Evolutionary conservation across 1,140 invertebrate genomes (phyloP).

Genomic region (Drosophila persimilis): DNA sequence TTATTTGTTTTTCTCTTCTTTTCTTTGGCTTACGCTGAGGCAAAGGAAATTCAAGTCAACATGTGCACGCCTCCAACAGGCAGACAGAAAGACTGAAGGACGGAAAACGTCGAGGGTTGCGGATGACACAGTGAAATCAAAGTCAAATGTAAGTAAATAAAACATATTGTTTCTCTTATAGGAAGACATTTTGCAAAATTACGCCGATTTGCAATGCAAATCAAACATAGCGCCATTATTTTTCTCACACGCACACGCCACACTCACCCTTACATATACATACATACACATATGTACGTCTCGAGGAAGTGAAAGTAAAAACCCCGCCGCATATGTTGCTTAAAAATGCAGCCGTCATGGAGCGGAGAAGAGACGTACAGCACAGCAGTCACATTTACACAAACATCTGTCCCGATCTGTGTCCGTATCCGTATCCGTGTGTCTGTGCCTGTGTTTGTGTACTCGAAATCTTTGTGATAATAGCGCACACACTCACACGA

Average conservation of each 20-base stretch:
- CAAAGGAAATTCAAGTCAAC: neutral
- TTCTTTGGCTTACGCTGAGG: conserved; percentile 3
- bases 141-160: conserved; percentile 81
- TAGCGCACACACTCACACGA: conserved; percentile 58
- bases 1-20: conserved; percentile 17
- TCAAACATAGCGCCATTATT: conserved; percentile 80
- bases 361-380: too few species aligned
- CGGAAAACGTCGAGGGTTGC: conserved; percentile 6
- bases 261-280: conserved; percentile 3
- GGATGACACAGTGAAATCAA: conserved; percentile 64
- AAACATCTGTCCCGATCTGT: conserved; percentile 22
- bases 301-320: conserved; percentile 63
- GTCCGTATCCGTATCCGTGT: neutral
- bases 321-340: conserved; percentile 70
- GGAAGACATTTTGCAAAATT: conserved; percentile 80
- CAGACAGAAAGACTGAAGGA: conserved; percentile 1
- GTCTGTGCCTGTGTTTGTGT: conserved; percentile 18
- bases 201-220: conserved; percentile 80
- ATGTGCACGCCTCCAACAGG: conserved; percentile 28
- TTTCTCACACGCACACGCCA: conserved; percentile 44
- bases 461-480: conserved; percentile 68
- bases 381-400: conserved; percentile 18
- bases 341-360: conserved; percentile 55
- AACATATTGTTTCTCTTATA: conserved; percentile 81
- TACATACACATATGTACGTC: neutral